Evolutionary conservation across 1,140 invertebrate species (phyloP), one percentile per base, ranked within the genome.

Genomic region (Zaprionus nigranus): DNA sequence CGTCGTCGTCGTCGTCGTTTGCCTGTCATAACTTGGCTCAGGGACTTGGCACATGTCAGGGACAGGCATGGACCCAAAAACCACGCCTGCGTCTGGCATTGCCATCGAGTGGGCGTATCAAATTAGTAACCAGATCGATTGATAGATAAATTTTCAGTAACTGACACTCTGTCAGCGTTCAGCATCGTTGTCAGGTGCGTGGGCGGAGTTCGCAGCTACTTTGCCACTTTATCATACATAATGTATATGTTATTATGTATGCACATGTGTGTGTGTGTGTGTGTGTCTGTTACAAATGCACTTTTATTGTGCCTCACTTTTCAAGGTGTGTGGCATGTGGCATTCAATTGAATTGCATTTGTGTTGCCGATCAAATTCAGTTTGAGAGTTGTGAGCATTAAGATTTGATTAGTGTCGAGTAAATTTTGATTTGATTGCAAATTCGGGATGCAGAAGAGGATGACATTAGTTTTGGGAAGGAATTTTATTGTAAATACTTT

Each of bases 81-180:
- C 78, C 85, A 77, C 82, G 85, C 86, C 85, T 60, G 71, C 69
- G 85, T 85, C 85, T 90, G 85, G 75, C 78, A 85, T 73, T 90
- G 56, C 38, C 63, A 51, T 58, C 56, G 66, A 53, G 75, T 86
- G 85, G 84, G 84, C 78, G 85, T 90, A 88, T 84, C 79, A 63
- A 77, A 86, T 76, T 68, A 63, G 65, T 66, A 84, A 75, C 77
- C 83, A 88, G 84, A 87, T 87, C 84, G 81, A 87, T 87, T 81
- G 85, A 90, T 84, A 87, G 81, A 87, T 87, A 87, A 90, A 87
- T 87, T 84, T 80, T 75, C 65, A 75, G 84, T 83, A 78, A 88
- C 83, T 87, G 84, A 68, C 84, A 80, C 43, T 87, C 72, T 87
- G 81, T 87, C 84, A 87, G 84, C 84, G 67, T 84, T 70, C 74